Evolutionary conservation across 2,888 invertebrate species (phyloP).

Genomic region (Leptopterna dolabrata): DNA sequence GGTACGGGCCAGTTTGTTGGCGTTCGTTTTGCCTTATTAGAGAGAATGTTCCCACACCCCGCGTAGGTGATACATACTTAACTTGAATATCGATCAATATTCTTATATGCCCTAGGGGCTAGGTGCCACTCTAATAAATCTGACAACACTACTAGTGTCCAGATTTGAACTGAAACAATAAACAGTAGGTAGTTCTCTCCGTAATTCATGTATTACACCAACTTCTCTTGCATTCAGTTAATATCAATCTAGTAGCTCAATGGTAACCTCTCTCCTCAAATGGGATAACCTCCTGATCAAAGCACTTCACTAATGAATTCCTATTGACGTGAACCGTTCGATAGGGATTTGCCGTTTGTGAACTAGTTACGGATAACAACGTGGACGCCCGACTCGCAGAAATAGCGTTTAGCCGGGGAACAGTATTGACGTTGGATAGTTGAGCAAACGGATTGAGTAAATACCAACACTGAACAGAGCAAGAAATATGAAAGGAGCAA

Average conservation of each 20-base stretch:
- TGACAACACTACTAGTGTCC: too few species aligned
- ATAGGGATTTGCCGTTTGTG: background rate
- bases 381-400: background rate
- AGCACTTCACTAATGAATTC: background rate
- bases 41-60: too few species aligned
- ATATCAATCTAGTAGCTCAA: background rate
- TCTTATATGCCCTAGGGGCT: too few species aligned
- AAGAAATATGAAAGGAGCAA: background rate
- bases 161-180: too few species aligned
- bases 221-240: too few species aligned
- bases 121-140: too few species aligned
- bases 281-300: background rate
- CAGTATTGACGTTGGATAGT: background rate
- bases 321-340: background rate
- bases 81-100: too few species aligned
- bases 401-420: background rate
- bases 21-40: too few species aligned
- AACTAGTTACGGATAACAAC: background rate
- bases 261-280: background rate
- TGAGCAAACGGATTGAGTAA: background rate
- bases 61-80: too few species aligned
- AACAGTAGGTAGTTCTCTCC: too few species aligned
- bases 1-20: too few species aligned
- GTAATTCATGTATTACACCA: too few species aligned
- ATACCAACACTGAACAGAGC: background rate